Evolutionary conservation across 1,140 invertebrate genomes (phyloP).

Genomic region (Drosophila tristis): DNA sequence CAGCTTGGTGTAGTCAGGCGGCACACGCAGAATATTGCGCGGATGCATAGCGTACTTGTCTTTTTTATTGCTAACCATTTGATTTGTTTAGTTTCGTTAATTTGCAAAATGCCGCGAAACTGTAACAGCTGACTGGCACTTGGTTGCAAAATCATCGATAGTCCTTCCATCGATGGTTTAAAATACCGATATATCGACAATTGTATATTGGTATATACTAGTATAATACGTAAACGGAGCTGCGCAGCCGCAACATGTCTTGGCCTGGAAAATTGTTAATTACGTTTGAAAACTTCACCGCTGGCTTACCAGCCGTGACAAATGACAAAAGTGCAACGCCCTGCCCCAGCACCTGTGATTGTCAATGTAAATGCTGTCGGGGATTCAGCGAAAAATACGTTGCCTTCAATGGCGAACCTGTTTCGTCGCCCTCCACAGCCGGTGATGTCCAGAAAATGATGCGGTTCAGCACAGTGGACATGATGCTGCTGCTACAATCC

Average conservation of each 20-base stretch:
- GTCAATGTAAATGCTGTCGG: slow-evolving; percentile 48
- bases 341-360: slow-evolving; percentile 21
- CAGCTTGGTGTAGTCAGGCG: slow-evolving; percentile 91
- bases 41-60: slow-evolving; percentile 89
- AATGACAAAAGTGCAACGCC: neutral
- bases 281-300: slow-evolving; percentile 36
- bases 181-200: no score
- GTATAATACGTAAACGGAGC: neutral
- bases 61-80: slow-evolving; percentile 38
- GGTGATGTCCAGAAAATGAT: slow-evolving; percentile 47
- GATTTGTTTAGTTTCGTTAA: neutral
- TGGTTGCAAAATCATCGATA: neutral
- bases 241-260: slow-evolving; percentile 24
- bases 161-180: no score
- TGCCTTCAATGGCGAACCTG: slow-evolving; percentile 31
- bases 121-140: slow-evolving; percentile 13
- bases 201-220: neutral
- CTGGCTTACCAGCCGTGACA: slow-evolving; percentile 1
- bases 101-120: slow-evolving; percentile 12
- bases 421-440: neutral
- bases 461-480: slow-evolving; percentile 36
- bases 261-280: slow-evolving; percentile 40
- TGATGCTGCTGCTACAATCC: slow-evolving; percentile 31
- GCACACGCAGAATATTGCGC: slow-evolving; percentile 91
- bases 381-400: slow-evolving; percentile 43